A percentile compares a stretch with the other conserved stretches of the same genome.
phyloP scores from a whole-genome alignment of 1,140 invertebrate species.

The Phymastichus coffea region DNA sequence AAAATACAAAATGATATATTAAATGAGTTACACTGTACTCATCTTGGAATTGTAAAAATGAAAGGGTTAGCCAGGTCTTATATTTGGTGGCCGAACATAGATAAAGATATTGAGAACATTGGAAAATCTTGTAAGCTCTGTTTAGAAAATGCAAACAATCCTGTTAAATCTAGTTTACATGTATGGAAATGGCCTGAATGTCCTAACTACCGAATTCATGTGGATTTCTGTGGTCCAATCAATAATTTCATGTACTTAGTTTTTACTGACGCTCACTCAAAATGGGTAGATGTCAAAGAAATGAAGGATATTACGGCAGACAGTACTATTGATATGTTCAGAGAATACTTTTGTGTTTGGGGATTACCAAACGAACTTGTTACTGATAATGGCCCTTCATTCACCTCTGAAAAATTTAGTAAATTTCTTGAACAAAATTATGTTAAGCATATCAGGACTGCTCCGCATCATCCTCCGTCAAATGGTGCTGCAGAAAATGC shows the following conservation, averaged over 20 bases:
- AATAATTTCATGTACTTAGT: constrained; percentile 37
- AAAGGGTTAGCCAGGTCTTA: constrained; percentile 52
- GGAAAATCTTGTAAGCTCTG: not conserved
- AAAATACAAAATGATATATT: constrained; percentile 28
- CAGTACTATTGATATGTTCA: constrained; percentile 30
- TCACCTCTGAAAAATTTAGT: constrained; percentile 20
- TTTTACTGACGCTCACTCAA: constrained; percentile 36
- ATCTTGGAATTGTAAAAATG: constrained; percentile 55
- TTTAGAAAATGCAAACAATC: constrained; percentile 33
- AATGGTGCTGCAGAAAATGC: constrained; percentile 33
- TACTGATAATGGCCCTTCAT: constrained; percentile 29
- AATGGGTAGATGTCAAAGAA: constrained; percentile 37
- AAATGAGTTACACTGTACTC: constrained; percentile 47
- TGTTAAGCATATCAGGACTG: constrained; percentile 17
- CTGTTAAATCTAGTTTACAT: constrained; percentile 33
- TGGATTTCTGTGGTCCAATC: constrained; percentile 41
- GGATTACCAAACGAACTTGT: constrained; percentile 30
- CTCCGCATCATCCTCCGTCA: constrained; percentile 32
- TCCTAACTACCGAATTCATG: constrained; percentile 37
- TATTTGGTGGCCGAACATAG: constrained; percentile 54
- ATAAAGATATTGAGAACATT: constrained; percentile 47
- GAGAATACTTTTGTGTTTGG: constrained; percentile 30
- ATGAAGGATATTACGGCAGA: constrained; percentile 31
- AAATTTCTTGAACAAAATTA: constrained; percentile 23
- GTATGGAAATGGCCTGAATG: constrained; percentile 34